phyloP scores from a whole-genome alignment of 2,113 vertebrate genomes.

The Cheirogaleus medius region DNA sequence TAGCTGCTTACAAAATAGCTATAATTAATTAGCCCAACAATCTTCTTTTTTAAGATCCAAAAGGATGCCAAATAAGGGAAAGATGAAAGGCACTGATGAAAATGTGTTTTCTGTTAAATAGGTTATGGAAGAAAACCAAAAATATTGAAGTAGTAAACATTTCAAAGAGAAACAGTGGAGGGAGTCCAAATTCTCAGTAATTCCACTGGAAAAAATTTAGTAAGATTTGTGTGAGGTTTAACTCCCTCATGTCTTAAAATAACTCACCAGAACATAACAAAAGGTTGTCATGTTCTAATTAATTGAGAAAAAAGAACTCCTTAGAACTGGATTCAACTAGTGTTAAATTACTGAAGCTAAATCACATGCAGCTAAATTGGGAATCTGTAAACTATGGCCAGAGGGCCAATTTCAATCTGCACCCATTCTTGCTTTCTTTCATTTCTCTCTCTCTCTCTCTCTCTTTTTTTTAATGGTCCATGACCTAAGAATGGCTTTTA shows the following conservation, averaged over 20 bases:
- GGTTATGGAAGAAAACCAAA: conserved; percentile 76
- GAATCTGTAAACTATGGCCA: background rate
- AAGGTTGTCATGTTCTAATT: background rate
- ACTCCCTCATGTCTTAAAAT: conserved; percentile 63
- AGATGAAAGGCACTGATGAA: conserved; percentile 72
- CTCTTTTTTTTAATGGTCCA: background rate
- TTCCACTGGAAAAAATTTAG: conserved; percentile 72
- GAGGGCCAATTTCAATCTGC: background rate
- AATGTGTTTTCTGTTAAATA: conserved; percentile 82
- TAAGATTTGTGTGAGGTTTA: conserved; percentile 70
- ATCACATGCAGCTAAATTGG: background rate
- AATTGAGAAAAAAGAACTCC: background rate
- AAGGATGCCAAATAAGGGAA: conserved; percentile 69
- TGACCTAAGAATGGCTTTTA: background rate
- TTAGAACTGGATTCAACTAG: background rate
- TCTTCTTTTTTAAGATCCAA: conserved; percentile 67
- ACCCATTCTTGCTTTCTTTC: background rate
- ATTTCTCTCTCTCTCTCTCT: background rate
- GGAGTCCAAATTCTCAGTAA: conserved; percentile 76
- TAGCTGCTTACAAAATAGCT: conserved; percentile 1
- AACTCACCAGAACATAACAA: background rate
- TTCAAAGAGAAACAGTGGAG: conserved; percentile 80
- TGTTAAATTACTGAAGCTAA: background rate
- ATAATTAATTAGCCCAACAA: conserved; percentile 26
- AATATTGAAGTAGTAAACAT: conserved; percentile 79